A percentile compares a stretch with the other conserved stretches of the same genome.
Evolutionary conservation across 1,140 invertebrate species (phyloP).

Genomic region (Chrysoperla carnea): DNA sequence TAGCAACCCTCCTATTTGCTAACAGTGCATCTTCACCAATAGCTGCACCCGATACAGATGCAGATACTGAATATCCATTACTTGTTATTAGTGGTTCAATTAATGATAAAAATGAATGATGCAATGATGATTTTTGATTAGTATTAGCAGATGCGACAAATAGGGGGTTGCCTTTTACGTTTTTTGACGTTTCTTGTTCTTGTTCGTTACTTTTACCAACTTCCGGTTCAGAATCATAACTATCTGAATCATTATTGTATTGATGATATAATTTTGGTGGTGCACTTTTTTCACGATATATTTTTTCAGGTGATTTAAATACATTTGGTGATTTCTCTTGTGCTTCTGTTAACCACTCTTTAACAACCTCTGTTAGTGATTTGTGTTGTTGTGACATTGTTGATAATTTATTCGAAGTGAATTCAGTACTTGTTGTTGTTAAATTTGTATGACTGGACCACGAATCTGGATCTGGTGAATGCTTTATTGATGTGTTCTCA

Average conservation of each 20-base stretch:
- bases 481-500: neutral
- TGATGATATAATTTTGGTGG: neutral
- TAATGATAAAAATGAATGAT: too few relatives aligned
- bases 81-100: too few relatives aligned
- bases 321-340: slow-evolving; percentile 19
- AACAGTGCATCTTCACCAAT: too few relatives aligned
- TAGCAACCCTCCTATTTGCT: too few relatives aligned
- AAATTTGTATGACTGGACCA: neutral
- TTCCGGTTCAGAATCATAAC: neutral
- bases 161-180: neutral
- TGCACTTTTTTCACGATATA: slow-evolving; percentile 9
- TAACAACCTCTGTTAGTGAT: slow-evolving; percentile 18
- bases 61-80: too few relatives aligned
- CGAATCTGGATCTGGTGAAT: neutral
- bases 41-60: too few relatives aligned
- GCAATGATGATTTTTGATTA: neutral
- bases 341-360: slow-evolving; percentile 20
- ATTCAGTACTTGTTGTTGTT: neutral
- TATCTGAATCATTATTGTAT: neutral
- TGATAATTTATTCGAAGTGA: too few relatives aligned
- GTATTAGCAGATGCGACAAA: neutral
- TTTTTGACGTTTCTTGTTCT: neutral
- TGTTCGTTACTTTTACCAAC: neutral
- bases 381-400: neutral
- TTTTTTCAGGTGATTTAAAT: slow-evolving; percentile 17